Base-by-base conservation (phyloP, 2,113 vertebrate genomes). In the Perca schrenkii region DNA sequence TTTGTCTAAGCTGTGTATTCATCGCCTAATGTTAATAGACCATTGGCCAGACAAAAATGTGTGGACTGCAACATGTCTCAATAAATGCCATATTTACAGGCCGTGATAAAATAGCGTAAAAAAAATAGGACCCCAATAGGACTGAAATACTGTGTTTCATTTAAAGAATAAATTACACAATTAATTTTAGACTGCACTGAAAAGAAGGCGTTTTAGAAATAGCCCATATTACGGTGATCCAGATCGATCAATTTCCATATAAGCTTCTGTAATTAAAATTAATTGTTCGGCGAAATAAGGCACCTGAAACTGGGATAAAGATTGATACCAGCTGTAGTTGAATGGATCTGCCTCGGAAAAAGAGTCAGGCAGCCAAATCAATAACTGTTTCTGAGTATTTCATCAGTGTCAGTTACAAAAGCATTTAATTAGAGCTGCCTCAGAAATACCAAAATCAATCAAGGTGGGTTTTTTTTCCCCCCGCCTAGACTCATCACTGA, bases 381-480 rank as follows among this genome's bases (percentile, higher is more conserved):
- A 92, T 94, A 93, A 75, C 58, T 68, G 77, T 84, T 89, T 85
- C 73, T 83, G 85, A 88, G 86, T 88, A 88, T 91, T 91, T 83
- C 82, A 91, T 90, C 81, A 90, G 84, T 83, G 88, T 92, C 87
- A 85, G 84, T 85, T 88, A 88, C 79, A 90, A 85, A 88, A 84
- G 80, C 72, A 74, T 83, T 82, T 91, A 89, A 93, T 94, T 88
- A 91, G 71, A 84, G 80, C 82, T 79, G 83, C 80, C 83, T 84
- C 68, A 83, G 71, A 89, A 88, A 92, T 84, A 84, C 68, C 70
- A 79, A 85, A 86, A 88, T 92, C 89, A 92, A 92, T 91, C 85
- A 87, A 78, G 19, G 28, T 21, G 28, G 75, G 2, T 36, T 46
- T 21, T 31, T 68, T n/a, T n/a, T 68, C 64, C 50, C 12, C 64